Percentiles rank a stretch among this genome's conserved stretches.
These are phyloP conservation scores for Eulemur macaco DNA, from an alignment of 2,113 vertebrate genomes.

Conservation along the genomic window DNA sequence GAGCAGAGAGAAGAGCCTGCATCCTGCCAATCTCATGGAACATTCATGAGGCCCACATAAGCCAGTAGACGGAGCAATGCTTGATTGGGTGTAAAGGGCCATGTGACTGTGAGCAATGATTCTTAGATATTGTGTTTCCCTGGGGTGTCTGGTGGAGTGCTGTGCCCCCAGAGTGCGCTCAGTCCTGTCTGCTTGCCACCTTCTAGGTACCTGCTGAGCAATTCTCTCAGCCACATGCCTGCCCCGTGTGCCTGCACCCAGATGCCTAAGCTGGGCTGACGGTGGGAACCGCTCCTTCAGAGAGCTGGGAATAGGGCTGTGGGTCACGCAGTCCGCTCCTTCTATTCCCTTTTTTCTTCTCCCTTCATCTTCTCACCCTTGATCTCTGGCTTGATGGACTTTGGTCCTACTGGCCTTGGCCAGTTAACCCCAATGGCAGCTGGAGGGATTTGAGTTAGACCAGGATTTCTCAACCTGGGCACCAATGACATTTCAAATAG, in stretches of 20 bases:
- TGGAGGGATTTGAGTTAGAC: neutral
- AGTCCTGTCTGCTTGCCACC: neutral
- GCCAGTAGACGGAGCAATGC: neutral
- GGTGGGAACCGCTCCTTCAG: constrained; percentile 68
- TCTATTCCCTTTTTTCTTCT: neutral
- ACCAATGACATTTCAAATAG: neutral
- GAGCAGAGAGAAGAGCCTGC: neutral
- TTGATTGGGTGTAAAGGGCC: neutral
- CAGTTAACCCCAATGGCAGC: neutral
- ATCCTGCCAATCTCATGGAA: neutral
- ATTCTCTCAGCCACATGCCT: constrained; percentile 75
- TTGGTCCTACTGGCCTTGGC: neutral
- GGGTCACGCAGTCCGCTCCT: neutral
- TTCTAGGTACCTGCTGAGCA: constrained; percentile 80
- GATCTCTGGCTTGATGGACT: neutral
- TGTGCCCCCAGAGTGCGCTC: neutral
- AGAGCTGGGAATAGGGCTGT: neutral
- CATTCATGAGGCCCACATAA: neutral
- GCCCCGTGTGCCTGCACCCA: constrained; percentile 73
- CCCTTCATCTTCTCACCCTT: neutral
- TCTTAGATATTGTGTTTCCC: neutral
- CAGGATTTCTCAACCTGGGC: neutral
- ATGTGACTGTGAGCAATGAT: neutral
- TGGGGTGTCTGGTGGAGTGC: neutral
- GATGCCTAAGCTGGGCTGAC: constrained; percentile 81